Evolutionary conservation across 2,113 vertebrate genomes (phyloP), one percentile per base, ranked within the genome.

Genomic region (Vulpes ferrilata): DNA sequence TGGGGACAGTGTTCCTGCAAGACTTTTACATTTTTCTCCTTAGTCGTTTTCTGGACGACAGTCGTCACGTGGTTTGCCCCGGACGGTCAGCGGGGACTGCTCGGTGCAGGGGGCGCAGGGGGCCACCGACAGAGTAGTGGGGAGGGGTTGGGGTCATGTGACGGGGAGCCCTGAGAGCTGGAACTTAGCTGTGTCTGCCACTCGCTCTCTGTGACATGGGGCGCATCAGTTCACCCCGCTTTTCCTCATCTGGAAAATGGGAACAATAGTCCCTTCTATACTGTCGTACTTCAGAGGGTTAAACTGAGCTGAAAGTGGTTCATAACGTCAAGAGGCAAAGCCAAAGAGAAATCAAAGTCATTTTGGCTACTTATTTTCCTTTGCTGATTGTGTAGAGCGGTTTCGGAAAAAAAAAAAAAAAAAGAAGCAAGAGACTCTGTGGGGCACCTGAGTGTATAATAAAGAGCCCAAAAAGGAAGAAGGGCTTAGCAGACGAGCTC

Each of bases 341-440:
- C 32, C 88, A 82, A 4, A 8, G 57, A 59, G 38, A 69, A 89
- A 38, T 27, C 15, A 64, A 71, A 43, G 43, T 43, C 43, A 43
- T 43, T 43, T 43, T 43, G 43, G 43, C 6, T 43, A 43, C 43
- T 43, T 43, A 43, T 43, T 43, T 43, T 43, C 5, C 73, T 74
- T 13, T 87, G 93, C 48, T 65, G 95, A 60, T 32, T 90, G 35
- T 30, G 7, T 74, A n/a, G 8, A 7, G 76, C 23, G 67, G 22
- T 84, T 92, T 76, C 15, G 74, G 69, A 79, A 73, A 76, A 76
- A 79, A 11, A 51, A 76, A 51, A 76, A 76, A 73, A 76, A 79
- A 67, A 57, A 7, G 62, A 74, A 35, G 25, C 92, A n/a, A 11
- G 74, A 86, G 91, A 85, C 4, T 30, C 43, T 53, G 32, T 3